A percentile compares a stretch with the other conserved stretches of the same genome.
These are phyloP conservation scores for Xylota sylvarum DNA, from an alignment of 2,888 invertebrate species.

Conservation along the genomic window DNA sequence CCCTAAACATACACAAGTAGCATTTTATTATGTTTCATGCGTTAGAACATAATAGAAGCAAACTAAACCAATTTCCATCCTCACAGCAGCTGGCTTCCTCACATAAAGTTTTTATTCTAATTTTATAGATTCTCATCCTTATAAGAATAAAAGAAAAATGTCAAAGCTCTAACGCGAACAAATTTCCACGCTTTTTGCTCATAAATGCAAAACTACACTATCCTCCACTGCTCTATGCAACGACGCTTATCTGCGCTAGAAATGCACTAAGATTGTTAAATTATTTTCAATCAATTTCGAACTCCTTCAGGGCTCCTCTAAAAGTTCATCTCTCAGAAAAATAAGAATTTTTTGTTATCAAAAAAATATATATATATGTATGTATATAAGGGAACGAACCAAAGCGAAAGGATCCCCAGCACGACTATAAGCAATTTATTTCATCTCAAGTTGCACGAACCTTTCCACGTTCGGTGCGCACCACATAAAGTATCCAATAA, in stretches of 20 bases:
- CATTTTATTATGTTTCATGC: no score
- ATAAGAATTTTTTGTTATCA: not conserved
- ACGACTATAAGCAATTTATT: constrained; percentile 32
- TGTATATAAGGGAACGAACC: not conserved
- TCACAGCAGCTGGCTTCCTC: no score
- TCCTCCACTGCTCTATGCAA: not conserved
- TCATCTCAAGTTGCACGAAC: constrained; percentile 13
- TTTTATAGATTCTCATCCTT: no score
- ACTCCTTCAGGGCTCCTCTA: not conserved
- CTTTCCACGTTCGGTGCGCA: constrained; percentile 7
- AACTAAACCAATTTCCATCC: no score
- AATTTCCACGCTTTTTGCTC: not conserved
- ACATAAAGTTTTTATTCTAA: no score
- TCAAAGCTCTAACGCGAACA: not conserved
- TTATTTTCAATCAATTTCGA: constrained; percentile 15
- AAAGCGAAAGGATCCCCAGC: constrained; percentile 1
- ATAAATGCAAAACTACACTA: not conserved
- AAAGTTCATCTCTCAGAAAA: not conserved
- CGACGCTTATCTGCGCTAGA: not conserved
- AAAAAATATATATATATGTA: not conserved
- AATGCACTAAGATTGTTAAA: not conserved
- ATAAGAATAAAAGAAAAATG: not conserved
- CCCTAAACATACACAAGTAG: no score
- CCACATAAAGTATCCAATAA: constrained; percentile 56
- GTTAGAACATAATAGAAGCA: no score